Evolutionary conservation across 1,140 invertebrate species (phyloP).

Genomic region (Zophobas morio): DNA sequence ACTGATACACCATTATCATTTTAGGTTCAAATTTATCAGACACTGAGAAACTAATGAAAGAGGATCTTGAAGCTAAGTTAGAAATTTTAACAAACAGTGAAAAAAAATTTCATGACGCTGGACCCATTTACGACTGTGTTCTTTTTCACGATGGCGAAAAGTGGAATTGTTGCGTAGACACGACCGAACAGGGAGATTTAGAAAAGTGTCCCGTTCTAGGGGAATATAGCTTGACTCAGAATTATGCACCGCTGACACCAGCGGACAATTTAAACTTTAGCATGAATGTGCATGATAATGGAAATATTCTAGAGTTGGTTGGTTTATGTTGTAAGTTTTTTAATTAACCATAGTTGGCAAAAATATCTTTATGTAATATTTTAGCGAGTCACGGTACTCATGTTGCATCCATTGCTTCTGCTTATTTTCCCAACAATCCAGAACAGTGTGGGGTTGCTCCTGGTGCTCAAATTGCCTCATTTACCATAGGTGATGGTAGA

Average conservation of each 20-base stretch:
- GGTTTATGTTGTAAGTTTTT: constrained; percentile 89
- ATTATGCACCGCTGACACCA: constrained; percentile 84
- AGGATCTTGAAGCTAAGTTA: constrained; percentile 89
- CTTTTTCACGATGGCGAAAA: constrained; percentile 89
- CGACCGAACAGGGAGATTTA: constrained; percentile 86
- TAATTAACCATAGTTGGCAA: constrained; percentile 17
- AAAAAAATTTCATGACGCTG: constrained; percentile 90
- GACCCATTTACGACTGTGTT: constrained; percentile 94
- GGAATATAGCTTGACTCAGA: constrained; percentile 87
- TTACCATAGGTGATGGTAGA: constrained; percentile 91
- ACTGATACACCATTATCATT: not conserved
- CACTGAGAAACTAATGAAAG: constrained; percentile 88
- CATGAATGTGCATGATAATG: constrained; percentile 94
- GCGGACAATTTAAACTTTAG: constrained; percentile 90
- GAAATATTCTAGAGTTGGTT: constrained; percentile 93
- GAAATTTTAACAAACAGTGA: constrained; percentile 89
- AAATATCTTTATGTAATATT: constrained; percentile 56
- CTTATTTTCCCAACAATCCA: constrained; percentile 90
- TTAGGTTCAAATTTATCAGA: constrained; percentile 58
- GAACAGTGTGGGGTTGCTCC: constrained; percentile 96
- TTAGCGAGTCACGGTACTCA: constrained; percentile 96
- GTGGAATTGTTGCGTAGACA: constrained; percentile 92
- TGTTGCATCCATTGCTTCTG: constrained; percentile 95
- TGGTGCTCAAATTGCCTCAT: constrained; percentile 94
- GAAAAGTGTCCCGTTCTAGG: constrained; percentile 82